A percentile compares a stretch with the other conserved stretches of the same genome.
phyloP scores from a whole-genome alignment of 1,140 invertebrate species.

The Pollicipes pollicipes region DNA sequence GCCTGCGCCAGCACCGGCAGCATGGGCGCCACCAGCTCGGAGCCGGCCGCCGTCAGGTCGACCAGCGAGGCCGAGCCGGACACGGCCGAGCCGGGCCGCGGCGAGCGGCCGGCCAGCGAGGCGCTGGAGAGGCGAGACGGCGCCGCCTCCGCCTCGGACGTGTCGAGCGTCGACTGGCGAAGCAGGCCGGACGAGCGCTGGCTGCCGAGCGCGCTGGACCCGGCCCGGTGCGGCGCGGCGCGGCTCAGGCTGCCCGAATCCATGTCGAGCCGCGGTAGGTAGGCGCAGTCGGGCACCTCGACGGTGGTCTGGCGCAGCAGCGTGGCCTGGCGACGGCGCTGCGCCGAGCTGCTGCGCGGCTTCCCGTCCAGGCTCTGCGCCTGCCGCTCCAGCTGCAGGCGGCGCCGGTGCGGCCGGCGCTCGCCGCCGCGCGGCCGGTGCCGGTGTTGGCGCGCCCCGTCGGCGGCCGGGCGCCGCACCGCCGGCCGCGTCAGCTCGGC shows the following conservation, averaged over 20 bases:
- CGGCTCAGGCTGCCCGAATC: not conserved
- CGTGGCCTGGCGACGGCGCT: not conserved
- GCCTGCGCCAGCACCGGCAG: not conserved
- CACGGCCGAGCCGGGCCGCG: not conserved
- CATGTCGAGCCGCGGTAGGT: not conserved
- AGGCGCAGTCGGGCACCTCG: not conserved
- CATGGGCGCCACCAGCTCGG: not conserved
- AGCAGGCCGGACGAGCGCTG: not conserved
- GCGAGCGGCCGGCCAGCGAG: not conserved
- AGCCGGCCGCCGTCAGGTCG: not conserved
- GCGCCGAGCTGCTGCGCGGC: not conserved
- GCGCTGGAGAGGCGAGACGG: not conserved
- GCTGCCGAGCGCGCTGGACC: not conserved
- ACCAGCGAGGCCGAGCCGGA: not conserved
- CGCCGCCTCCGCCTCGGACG: not conserved
- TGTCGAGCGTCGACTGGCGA: too few relatives aligned
- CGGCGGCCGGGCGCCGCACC: too few relatives aligned
- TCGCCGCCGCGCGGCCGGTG: too few relatives aligned
- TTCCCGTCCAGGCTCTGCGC: not conserved
- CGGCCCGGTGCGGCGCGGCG: not conserved
- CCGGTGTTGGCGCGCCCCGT: too few relatives aligned
- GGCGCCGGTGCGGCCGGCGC: not conserved
- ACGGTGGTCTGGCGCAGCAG: not conserved
- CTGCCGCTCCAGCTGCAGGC: not conserved
- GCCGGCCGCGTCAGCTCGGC: too few relatives aligned